Percentiles rank a stretch among this genome's conserved stretches.
Evolutionary conservation across 2,797 vertebrate genomes (phyloP).

Genomic region (Cirrhinus mrigala): DNA sequence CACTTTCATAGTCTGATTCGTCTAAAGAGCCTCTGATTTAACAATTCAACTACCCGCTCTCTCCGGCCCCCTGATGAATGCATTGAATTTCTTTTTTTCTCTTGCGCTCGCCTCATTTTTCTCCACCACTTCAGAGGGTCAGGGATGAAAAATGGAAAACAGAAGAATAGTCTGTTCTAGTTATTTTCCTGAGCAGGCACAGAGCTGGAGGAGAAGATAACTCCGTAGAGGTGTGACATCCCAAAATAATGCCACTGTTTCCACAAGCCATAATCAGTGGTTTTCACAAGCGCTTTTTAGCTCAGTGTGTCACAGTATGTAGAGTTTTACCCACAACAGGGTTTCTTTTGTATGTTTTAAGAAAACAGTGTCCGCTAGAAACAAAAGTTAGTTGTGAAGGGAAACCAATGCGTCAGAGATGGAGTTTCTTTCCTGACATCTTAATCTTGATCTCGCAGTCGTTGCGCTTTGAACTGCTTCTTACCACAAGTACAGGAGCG

Average conservation of each 20-base stretch:
- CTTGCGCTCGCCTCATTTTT: constrained; percentile 39
- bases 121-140: constrained; percentile 41
- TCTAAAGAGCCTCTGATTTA: constrained; percentile 28
- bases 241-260: constrained; percentile 35
- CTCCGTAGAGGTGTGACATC: constrained; percentile 29
- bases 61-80: constrained; percentile 15
- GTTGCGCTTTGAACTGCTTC: background rate
- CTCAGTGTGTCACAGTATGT: constrained; percentile 19
- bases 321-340: background rate
- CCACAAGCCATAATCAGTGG: constrained; percentile 19
- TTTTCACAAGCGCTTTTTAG: constrained; percentile 33
- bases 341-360: constrained; percentile 20
- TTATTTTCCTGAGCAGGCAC: constrained; percentile 26
- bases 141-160: constrained; percentile 47
- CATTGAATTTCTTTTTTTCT: constrained; percentile 22
- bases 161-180: constrained; percentile 31
- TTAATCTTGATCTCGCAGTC: constrained; percentile 17
- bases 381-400: constrained; percentile 9
- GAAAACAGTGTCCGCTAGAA: background rate
- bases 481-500: background rate
- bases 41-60: constrained; percentile 27
- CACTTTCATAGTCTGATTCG: constrained; percentile 6
- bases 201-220: constrained; percentile 32
- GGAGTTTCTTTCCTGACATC: background rate
- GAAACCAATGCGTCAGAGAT: background rate